phyloP scores from a whole-genome alignment of 1,140 invertebrate genomes.

The Sinonovacula constricta region DNA sequence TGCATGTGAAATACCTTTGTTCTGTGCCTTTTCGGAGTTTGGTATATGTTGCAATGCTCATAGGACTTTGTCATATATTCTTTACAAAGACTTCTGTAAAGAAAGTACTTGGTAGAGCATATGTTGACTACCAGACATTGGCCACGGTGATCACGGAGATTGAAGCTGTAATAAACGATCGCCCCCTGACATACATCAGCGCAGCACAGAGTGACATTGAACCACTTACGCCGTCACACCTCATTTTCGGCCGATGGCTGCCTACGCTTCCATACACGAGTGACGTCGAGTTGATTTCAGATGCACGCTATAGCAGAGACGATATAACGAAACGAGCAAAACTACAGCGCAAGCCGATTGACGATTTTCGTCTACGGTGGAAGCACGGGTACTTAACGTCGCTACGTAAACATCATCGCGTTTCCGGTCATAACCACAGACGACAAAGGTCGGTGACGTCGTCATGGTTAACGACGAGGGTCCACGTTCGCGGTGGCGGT shows the following conservation, averaged over 20 bases:
- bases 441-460: neutral
- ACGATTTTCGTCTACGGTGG: neutral
- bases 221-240: neutral
- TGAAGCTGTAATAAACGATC: neutral
- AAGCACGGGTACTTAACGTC: neutral
- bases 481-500: neutral
- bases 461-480: neutral
- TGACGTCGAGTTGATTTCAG: neutral
- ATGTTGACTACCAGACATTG: neutral
- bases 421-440: neutral
- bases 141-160: neutral
- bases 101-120: too few species aligned
- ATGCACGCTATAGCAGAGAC: neutral
- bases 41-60: too few species aligned
- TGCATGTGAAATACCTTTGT: too few species aligned
- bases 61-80: too few species aligned
- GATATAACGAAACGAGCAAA: neutral
- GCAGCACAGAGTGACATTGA: neutral
- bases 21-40: too few species aligned
- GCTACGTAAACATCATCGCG: neutral
- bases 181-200: neutral
- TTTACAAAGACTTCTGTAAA: too few species aligned
- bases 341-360: neutral
- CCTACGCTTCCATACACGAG: neutral
- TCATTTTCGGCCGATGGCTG: neutral